Base-by-base conservation (phyloP, 2,888 invertebrate species). In the Crepidodera aurea region DNA sequence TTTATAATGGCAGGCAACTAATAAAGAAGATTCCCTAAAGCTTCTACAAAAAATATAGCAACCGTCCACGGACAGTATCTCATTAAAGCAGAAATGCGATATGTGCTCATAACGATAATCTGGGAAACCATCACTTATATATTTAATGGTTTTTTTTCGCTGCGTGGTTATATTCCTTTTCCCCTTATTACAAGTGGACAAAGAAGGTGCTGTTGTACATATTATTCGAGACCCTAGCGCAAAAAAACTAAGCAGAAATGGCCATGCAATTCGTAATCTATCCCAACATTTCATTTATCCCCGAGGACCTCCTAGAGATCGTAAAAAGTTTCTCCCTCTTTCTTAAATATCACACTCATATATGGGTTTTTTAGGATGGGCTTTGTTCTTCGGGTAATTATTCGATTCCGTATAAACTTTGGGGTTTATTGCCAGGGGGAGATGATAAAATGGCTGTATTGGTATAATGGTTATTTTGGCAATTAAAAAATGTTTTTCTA, bases 271-370 rank as follows among this genome's bases (percentile, higher is more conserved):
- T 79, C 79, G 76, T 78, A 78, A 77, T 77, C 78, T 75, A 75
- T 75, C 76, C 78, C 77, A 73, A 73, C 77, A 73, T 75, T 78
- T 79, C 79, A 79, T 79, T 78, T 77, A 78, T 80, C 79, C 79
- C 79, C 71, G 65, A 76, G 78, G 79, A 76, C 77, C 74, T 73
- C 67, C 71, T 66, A 71, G 54, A 63, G 73, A 74, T 76, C 77
- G 77, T 79, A 79, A 79, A 79, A 74, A 73, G 73, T 73, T 72
- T 65, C 57, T 69, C 72, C 74, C 71, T 73, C 69, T 64, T 71
- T 67, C 74, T 73, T 73, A 77, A 77, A 75, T 74, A 76, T 77
- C 74, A 73, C 75, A 75, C 76, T 74, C 73, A 68, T 73, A 73
- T 71, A 69, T 68, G 72, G 71, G 72, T 73, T 74, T 75, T 75